Base-by-base conservation (phyloP, 2,888 invertebrate species). In the Acanthosepion pharaonis region DNA sequence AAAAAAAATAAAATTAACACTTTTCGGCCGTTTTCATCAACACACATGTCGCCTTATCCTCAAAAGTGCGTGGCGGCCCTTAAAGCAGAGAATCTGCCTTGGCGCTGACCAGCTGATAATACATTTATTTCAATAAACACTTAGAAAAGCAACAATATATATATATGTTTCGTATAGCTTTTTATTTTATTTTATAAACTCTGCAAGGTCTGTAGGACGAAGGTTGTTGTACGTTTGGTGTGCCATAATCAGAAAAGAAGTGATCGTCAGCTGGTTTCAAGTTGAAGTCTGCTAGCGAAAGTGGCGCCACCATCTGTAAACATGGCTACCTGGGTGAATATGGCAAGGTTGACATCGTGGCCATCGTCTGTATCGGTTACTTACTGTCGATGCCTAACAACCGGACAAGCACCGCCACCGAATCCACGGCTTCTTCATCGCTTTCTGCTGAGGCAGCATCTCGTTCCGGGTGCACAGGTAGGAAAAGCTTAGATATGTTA, bases 271-370 rank as follows among this genome's bases (percentile, higher is more conserved):
- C n/a, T 33, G 78, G 78, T 78, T 33, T 20, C 23, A 23, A 59
- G 59, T 59, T 59, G 59, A 20, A 59, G 59, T 23, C 59, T 59
- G 59, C n/a, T 33, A 78, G 78, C 33, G 78, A 33, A 42, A 93
- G 49, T 51, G 49, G 53, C 93, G 93, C 53, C 49, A 93, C 49
- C 93, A 28, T 20, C 9, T 42, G 48, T 15, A 59, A 93, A 93
- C 49, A 93, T 93, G 93, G 93, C 93, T 33, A 51, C 93, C 93
- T 53, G 48, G 93, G 28, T 93, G 49, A 51, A 53, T 11, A 93
- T 49, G 49, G 49, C 93, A n/a, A 49, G 93, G 93, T 51, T 53
- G 93, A 53, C 93, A n/a, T 93, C 53, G 93, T 93, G 93, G 93
- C 49, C 93, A 48, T 51, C 49, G 53, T 49, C 93, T 49, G 53